Base-by-base conservation (phyloP, 2,113 vertebrate genomes). In the Ceyx cyanopectus region DNA sequence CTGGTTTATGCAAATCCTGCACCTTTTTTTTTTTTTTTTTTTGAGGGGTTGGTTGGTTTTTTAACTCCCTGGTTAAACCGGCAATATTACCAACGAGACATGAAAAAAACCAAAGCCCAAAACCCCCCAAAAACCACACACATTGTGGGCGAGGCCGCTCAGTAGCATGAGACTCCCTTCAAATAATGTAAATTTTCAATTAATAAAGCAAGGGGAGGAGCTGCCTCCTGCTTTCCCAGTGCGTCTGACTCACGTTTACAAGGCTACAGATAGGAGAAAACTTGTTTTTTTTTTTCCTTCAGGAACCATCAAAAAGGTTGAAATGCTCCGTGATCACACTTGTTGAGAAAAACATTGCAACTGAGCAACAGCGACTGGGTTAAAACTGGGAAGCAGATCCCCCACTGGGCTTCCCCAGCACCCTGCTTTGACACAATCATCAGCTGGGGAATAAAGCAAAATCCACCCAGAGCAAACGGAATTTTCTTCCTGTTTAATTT, bases 81-180 rank as follows among this genome's bases (percentile, higher is more conserved):
- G 92, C 81, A 87, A 69, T 57, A 60, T 95, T 89, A 77, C 75
- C 91, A 94, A 87, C 58, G 5, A 21, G 24, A 79, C 84, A 83
- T 91, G 69, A 84, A 81, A 86, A 41, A 62, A 81, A 34, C 48
- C 75, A 75, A 95, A 88, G 14, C 70, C 93, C 2, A 56, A 94
- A 94, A 45, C 89, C 93, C 89, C 89, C 92, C 76, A 77, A 95
- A 94, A 95, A 69, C 95, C 94, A 95, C 95, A 96, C 94, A 96
- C 93, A 87, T 94, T 95, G 95, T 91, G 91, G 94, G 91, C 10
- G 92, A 95, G 95, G 92, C 89, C 57, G 15, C 40, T 94, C 82
- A 56, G 74, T 78, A 87, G 70, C 91, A 96, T 89, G 48, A 96
- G 93, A 92, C 67, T 94, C 60, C 62, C 91, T 77, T 80, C 63